Conservation (phyloP, 2,797 vertebrate species). For the Euphonia xanthogaster region DNA sequence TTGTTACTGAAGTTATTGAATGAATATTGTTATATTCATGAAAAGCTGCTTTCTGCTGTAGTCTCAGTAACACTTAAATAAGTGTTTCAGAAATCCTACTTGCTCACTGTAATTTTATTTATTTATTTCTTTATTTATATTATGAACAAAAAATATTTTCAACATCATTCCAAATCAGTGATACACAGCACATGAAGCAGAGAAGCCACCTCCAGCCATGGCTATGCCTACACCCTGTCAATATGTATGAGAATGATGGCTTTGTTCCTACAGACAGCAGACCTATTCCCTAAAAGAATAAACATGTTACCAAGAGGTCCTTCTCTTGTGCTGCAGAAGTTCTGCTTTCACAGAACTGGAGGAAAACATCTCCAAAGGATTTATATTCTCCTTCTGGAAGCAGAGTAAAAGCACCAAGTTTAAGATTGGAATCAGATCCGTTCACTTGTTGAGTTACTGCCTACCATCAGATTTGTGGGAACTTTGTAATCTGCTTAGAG, state of each 20-base stretch:
- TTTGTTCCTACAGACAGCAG: not conserved
- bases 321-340: not conserved
- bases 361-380: not conserved
- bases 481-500: not conserved
- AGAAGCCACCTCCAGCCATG: not conserved
- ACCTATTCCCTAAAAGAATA: slow-evolving; percentile 26
- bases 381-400: not conserved
- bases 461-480: not conserved
- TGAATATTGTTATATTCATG: not conserved
- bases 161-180: not conserved
- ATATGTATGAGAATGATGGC: not conserved
- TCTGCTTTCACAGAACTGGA: not conserved
- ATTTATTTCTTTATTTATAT: not conserved
- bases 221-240: not conserved
- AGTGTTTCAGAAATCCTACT: not conserved
- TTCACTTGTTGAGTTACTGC: not conserved
- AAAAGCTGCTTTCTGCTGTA: not conserved
- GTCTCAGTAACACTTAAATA: not conserved
- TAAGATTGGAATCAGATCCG: not conserved
- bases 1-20: not conserved
- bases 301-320: not conserved
- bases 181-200: not conserved
- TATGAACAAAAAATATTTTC: not conserved
- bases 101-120: not conserved
- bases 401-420: not conserved